Evolutionary conservation across 2,888 invertebrate genomes (phyloP), one percentile per base, ranked within the genome.

Genomic region (Dysmachus trigonus): DNA sequence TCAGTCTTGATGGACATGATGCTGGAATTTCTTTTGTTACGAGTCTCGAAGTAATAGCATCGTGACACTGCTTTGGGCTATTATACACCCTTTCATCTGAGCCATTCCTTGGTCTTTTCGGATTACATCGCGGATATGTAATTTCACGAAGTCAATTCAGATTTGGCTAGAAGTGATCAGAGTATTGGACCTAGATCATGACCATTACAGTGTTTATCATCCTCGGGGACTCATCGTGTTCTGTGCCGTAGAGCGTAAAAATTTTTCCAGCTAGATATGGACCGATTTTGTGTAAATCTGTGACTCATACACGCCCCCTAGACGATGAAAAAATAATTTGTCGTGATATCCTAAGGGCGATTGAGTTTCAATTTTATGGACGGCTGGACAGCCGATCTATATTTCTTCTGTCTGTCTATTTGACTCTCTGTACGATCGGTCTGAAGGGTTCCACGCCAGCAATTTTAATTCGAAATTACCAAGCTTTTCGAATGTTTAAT

Each of bases 261-360:
- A 84, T 84, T 62, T 62, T 84, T 72, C 84, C 84, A 72, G 22
- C 10, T 33, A 72, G 41, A 72, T 53, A 72, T 72, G 41, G 72
- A 84, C 27, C 79, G 47, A 73, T 72, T 71, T 71, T 73, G 72
- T 73, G 41, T 84, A 84, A 72, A 84, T 72, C 47, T 72, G 35
- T 82, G 82, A 74, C 73, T 51, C 73, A 74, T 38, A 85, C 53
- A 85, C 74, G 85, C 73, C 73, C 31, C 73, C 27, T 33, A 62
- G 33, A 27, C 76, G 77, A 33, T 30, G 15, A 10, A 62, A 77
- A 85, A 85, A 76, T 6, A 85, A 74, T 77, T 71, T 41, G 71
- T 86, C 85, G 85, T 86, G 85, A 86, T 86, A 35, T 86, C 85
- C 85, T 86, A 79, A 79, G 79, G 85, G 85, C 35, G 71, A 79